These are phyloP conservation scores for Spheniscus humboldti DNA, from an alignment of 2,797 vertebrate genomes.

Conservation along the genomic window DNA sequence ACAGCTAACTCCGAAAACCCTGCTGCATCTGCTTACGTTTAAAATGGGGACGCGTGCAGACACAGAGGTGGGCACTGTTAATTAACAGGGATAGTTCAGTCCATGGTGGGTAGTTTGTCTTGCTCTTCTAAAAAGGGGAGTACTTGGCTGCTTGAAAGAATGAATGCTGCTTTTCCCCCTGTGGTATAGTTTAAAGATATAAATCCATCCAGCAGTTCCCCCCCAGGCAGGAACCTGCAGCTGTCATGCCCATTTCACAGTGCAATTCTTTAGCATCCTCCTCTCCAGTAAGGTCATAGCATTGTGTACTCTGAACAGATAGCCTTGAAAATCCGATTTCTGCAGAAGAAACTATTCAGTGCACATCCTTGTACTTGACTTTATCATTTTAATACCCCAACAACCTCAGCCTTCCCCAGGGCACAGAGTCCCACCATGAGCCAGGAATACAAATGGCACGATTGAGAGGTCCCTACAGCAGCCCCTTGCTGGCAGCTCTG, in stretches of 20 bases:
- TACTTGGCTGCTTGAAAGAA: neutral
- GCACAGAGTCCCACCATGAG: neutral
- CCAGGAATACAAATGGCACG: neutral
- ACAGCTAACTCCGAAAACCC: neutral
- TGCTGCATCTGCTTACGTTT: neutral
- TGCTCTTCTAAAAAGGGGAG: neutral
- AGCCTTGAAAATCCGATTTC: neutral
- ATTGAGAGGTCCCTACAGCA: neutral
- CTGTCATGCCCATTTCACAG: neutral
- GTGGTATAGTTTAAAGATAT: neutral
- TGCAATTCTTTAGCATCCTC: neutral
- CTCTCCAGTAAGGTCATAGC: neutral
- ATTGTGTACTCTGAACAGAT: neutral
- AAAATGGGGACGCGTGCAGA: neutral
- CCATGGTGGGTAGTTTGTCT: neutral
- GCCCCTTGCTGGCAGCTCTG: neutral
- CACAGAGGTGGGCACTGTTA: neutral
- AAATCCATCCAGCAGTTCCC: neutral
- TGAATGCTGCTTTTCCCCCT: neutral
- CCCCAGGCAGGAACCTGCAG: neutral
- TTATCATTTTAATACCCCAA: neutral
- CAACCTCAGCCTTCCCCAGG: neutral
- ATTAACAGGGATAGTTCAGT: neutral
- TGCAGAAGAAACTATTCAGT: neutral
- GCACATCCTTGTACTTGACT: neutral